Evolutionary conservation across 2,113 vertebrate genomes (phyloP), one percentile per base, ranked within the genome.

Genomic region (Chrysemys picta): DNA sequence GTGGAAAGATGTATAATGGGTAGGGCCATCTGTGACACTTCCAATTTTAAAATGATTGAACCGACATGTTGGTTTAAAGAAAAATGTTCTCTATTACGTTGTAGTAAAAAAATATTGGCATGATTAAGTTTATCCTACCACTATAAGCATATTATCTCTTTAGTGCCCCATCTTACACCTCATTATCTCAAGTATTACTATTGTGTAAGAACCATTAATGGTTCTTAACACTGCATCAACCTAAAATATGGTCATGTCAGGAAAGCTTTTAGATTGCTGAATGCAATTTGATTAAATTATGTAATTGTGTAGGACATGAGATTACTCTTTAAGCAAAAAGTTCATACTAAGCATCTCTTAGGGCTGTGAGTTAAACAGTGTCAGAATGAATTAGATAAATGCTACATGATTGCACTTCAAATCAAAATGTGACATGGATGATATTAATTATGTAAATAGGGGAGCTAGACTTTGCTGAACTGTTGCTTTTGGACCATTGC

Each of bases 81-180:
- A 24, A 17, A 27, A 52, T 10, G 3, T 0, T 0, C 16, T 35
- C 45, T 78, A 22, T 7, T 65, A 69, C 57, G 45, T 21, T 38
- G 50, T 78, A 52, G 9, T 3, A 31, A 22, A 82, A 78, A 13
- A 65, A n/a, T 27, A 87, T 16, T 25, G 76, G 49, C 76, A 69
- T 10, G 35, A 19, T 52, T 49, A 90, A 81, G 10, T 29, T 8
- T 29, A 13, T 42, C 16, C 53, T 31, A 10, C 78, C 31, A 10
- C 4, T 45, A 16, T 59, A 49, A 27, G 3, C 14, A 7, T 84
- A 78, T 31, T 35, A 87, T 5, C 10, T 54, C n/a, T 38, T 76
- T 17, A 84, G 31, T 29, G 35, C 76, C 21, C 53, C 7, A 19
- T 42, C 21, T 47, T 50, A 3, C 8, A 80, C 47, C 13, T 17